Conservation (phyloP, 2,797 vertebrate species). For the Merluccius polli region DNA sequence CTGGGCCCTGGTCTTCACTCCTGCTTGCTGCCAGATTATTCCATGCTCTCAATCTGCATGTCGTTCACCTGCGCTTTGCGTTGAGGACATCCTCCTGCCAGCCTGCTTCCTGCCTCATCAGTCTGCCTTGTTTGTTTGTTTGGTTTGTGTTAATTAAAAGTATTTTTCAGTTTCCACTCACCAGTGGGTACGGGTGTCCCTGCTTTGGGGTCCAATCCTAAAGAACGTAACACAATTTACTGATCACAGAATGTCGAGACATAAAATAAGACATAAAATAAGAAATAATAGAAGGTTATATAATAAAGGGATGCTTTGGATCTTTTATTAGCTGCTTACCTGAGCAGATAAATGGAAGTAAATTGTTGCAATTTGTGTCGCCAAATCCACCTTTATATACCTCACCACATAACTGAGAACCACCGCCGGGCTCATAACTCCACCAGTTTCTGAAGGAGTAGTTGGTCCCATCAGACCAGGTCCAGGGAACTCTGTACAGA, state of each 20-base stretch:
- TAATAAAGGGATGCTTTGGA: not conserved
- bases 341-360: not conserved
- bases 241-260: not conserved
- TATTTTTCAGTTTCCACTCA: too few relatives aligned
- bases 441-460: not conserved
- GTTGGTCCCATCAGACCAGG: not conserved
- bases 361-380: not conserved
- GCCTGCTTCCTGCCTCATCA: too few relatives aligned
- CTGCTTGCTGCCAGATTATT: too few relatives aligned
- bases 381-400: not conserved
- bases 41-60: too few relatives aligned
- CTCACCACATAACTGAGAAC: not conserved
- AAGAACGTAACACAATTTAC: not conserved
- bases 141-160: too few relatives aligned
- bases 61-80: too few relatives aligned
- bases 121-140: too few relatives aligned
- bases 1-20: too few relatives aligned
- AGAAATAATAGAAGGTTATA: too few relatives aligned
- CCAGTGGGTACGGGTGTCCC: too few relatives aligned
- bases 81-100: too few relatives aligned
- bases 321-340: not conserved
- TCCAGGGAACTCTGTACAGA: not conserved
- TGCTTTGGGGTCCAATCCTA: too few relatives aligned
- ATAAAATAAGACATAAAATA: not conserved
- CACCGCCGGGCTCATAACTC: not conserved